These are phyloP conservation scores for Lepidurus packardi DNA, from an alignment of 1,140 invertebrate genomes.

Conservation along the genomic window DNA sequence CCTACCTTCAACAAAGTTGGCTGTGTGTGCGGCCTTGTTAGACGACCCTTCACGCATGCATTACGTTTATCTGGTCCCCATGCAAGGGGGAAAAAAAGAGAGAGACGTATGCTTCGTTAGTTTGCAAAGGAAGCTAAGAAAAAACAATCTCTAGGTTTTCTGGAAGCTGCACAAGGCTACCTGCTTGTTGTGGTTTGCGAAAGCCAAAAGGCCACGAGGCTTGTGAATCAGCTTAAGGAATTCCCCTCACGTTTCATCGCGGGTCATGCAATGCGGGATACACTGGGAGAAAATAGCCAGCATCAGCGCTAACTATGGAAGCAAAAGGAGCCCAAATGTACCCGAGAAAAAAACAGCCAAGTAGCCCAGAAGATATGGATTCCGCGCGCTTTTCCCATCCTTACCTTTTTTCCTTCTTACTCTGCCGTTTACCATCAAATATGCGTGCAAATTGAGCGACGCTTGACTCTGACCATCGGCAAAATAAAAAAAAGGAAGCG, in stretches of 20 bases:
- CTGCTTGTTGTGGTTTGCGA: constrained; percentile 1
- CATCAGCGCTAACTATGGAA: background rate
- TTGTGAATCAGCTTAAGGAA: constrained; percentile 10
- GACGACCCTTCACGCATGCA: background rate
- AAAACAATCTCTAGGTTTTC: background rate
- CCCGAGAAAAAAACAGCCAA: background rate
- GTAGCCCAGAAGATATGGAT: background rate
- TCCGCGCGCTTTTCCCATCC: background rate
- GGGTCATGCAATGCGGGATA: background rate
- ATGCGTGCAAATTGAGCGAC: too few species aligned
- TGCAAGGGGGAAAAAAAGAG: background rate
- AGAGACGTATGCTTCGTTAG: background rate
- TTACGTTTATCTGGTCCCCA: background rate
- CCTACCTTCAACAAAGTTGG: background rate
- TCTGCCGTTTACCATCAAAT: background rate
- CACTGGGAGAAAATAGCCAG: constrained; percentile 10
- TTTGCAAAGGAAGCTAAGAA: background rate
- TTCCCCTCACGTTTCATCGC: background rate
- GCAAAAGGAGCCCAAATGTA: background rate
- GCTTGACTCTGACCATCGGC: too few species aligned
- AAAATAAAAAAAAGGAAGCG: too few species aligned
- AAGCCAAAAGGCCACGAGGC: constrained; percentile 4
- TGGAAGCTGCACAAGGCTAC: constrained; percentile 8
- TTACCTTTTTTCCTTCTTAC: background rate
- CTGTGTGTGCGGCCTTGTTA: background rate